Conservation (phyloP, 2,888 invertebrate species). For the Agrotis puta region DNA sequence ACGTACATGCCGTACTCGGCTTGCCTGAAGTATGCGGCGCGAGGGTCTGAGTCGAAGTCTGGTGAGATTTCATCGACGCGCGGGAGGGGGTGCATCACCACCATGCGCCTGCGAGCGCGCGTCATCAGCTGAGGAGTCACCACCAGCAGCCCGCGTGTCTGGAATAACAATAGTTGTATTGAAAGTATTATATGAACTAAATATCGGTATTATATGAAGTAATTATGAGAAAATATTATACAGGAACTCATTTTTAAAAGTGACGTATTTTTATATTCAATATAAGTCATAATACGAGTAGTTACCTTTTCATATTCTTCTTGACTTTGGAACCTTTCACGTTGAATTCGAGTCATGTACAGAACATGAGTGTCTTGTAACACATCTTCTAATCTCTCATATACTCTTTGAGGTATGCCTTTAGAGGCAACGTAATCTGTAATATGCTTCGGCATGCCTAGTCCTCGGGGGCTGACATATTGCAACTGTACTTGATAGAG, state of each 20-base stretch:
- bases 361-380: conserved; percentile 98
- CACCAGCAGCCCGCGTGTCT: conserved; percentile 96
- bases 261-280: not conserved
- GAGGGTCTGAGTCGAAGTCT: conserved; percentile 98
- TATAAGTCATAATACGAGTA: conserved; percentile 1
- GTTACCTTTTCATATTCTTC: conserved; percentile 96
- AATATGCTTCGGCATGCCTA: conserved; percentile 98
- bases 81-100: conserved; percentile 99
- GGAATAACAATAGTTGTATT: conserved; percentile 42
- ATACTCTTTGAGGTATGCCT: conserved; percentile 95
- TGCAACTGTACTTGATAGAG: conserved; percentile 98
- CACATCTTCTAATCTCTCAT: conserved; percentile 95
- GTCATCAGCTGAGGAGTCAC: conserved; percentile 99
- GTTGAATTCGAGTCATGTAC: conserved; percentile 99
- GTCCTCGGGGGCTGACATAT: conserved; percentile 96
- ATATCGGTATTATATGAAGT: not conserved
- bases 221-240: not conserved
- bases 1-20: conserved; percentile 99
- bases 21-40: conserved; percentile 99
- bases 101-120: conserved; percentile 97
- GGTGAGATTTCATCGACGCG: conserved; percentile 98
- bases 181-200: not conserved
- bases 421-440: conserved; percentile 94
- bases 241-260: not conserved
- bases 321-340: conserved; percentile 96